Conservation (phyloP, 53 echinoderm and acorn worm genomes). For the Glandiceps talaboti region DNA sequence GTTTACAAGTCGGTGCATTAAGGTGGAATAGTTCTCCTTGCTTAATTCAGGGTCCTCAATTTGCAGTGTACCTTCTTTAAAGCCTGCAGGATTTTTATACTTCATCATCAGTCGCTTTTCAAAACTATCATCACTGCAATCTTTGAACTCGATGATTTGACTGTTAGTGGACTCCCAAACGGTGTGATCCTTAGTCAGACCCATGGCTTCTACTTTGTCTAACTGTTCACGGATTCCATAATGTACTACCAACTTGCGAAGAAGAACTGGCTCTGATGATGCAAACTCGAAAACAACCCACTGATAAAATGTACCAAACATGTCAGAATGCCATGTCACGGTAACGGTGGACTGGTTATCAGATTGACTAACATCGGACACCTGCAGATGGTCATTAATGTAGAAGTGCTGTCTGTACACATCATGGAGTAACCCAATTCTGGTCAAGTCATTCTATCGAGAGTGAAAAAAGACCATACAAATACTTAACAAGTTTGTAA, state of each 20-base stretch:
- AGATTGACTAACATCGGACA: slow-evolving; percentile 11
- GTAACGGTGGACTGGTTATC: slow-evolving; percentile 41
- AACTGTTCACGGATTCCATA: slow-evolving; percentile 11
- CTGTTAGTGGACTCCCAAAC: not conserved
- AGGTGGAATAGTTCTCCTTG: slow-evolving; percentile 46
- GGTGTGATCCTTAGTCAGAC: not conserved
- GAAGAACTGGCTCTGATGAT: slow-evolving; percentile 8
- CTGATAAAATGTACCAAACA: slow-evolving; percentile 78
- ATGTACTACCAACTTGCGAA: slow-evolving; percentile 31
- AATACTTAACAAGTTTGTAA: too few relatives aligned
- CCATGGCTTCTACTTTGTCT: slow-evolving; percentile 9
- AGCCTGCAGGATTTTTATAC: slow-evolving; percentile 43
- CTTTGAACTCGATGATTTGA: not conserved
- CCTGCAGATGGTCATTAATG: slow-evolving; percentile 63
- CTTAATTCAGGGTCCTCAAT: slow-evolving; percentile 51
- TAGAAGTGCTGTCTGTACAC: slow-evolving; percentile 71
- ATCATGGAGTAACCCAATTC: slow-evolving; percentile 81
- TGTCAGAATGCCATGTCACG: slow-evolving; percentile 42
- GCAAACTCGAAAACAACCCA: slow-evolving; percentile 95
- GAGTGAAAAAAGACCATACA: not conserved
- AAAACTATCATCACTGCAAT: too few relatives aligned
- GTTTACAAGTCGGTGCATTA: slow-evolving; percentile 80
- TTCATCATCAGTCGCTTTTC: slow-evolving; percentile 14
- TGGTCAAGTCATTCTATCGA: not conserved
- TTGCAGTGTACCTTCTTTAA: slow-evolving; percentile 30